Percentiles rank a stretch among this genome's conserved stretches.
Conservation (phyloP, 2,888 invertebrate genomes). For the Drosophila acutilabella region DNA sequence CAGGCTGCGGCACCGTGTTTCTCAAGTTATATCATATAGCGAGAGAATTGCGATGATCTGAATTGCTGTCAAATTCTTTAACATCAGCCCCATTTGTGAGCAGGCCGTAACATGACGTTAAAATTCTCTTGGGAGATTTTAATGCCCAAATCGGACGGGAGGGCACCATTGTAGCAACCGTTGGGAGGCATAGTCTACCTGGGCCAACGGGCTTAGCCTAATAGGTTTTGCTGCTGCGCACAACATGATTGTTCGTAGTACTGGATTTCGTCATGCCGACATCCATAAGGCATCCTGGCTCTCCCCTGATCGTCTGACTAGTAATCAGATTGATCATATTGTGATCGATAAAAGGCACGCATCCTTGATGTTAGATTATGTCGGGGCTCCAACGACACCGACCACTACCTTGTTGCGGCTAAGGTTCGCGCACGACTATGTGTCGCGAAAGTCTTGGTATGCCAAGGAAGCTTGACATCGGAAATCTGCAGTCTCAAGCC, state of each 20-base stretch:
- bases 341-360: slow-evolving; percentile 7
- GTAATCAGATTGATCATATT: not conserved
- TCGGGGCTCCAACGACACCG: not conserved
- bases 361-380: slow-evolving; percentile 1
- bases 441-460: too few species aligned
- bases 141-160: not conserved
- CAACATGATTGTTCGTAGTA: slow-evolving; percentile 10
- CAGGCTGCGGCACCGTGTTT: too few species aligned
- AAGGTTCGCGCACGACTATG: too few species aligned
- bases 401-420: too few species aligned
- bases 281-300: not conserved
- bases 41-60: too few species aligned
- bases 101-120: not conserved
- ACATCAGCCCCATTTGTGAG: not conserved
- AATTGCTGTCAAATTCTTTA: too few species aligned
- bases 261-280: not conserved
- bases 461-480: too few species aligned
- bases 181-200: slow-evolving; percentile 7
- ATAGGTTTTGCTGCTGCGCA: not conserved
- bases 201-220: slow-evolving; percentile 4
- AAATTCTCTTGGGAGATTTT: not conserved
- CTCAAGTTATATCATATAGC: too few species aligned
- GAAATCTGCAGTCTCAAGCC: too few species aligned
- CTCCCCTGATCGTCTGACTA: not conserved
- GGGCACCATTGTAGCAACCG: not conserved